Base-by-base conservation (phyloP, 2,888 invertebrate species). In the Dasypogon diadema region DNA sequence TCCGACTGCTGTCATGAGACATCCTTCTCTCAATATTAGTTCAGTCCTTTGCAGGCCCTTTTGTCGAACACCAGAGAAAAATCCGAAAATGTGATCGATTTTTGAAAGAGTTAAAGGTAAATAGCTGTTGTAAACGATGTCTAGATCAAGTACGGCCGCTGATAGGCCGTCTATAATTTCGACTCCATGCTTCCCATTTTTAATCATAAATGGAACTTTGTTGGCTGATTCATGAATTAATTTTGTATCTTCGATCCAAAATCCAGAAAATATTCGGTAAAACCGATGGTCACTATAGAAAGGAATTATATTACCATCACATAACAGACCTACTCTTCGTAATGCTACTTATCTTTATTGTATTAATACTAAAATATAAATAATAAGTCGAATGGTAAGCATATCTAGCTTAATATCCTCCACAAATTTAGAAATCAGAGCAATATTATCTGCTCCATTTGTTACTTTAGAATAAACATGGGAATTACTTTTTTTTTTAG, bases 31-130 rank as follows among this genome's bases (percentile, higher is more conserved):
- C 2, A 97, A 87, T 90, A 97, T 93, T 85, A 93, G 92, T 83
- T 97, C 97, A 60, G 94, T 95, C 4, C 93, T 93, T 84, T 96
- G 95, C 21, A 95, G 87, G 0, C 96, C 96, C 77, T 93, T 90
- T 82, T 93, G 93, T 0, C 93, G 88, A 16, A 95, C 91, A 16
- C 96, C 95, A 80, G 92, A 92, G 82, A 96, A 92, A 84, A 95
- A 94, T 1, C 95, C 95, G 90, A 95, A 92, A 21, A 96, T 88
- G 81, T 93, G 92, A 85, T 95, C 93, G 78, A 93, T 90, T 54
- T 95, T 88, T 6, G 92, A 91, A 2, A 92, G 90, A 0, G 91
- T 89, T 80, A 91, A 91, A 0, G 94, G 93, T 82, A 93, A 92
- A 84, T 95, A 96, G 77, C 92, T 91, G 84, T 94, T 94, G 51